Percentiles rank a stretch among this genome's conserved stretches.
Conservation (phyloP, 2,113 vertebrate species). For the Perccottus glenii region DNA sequence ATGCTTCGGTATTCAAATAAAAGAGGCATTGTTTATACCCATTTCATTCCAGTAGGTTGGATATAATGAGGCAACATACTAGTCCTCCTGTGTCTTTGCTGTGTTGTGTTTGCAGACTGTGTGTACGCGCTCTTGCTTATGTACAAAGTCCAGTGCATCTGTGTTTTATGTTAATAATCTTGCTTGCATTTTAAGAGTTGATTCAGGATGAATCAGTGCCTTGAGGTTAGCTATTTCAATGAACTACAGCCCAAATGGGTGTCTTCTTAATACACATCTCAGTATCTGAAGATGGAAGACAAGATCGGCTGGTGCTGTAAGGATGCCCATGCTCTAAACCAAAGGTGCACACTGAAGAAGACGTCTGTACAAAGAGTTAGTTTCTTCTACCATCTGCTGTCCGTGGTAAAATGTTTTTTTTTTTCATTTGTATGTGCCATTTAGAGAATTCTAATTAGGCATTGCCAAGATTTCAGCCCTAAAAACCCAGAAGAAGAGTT, state of each 20-base stretch:
- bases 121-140: not conserved
- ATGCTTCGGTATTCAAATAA: not conserved
- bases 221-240: slow-evolving; percentile 35
- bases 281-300: slow-evolving; percentile 32
- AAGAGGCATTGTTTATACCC: not conserved
- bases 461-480: slow-evolving; percentile 7
- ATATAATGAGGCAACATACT: slow-evolving; percentile 28
- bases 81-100: slow-evolving; percentile 22
- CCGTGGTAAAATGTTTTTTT: slow-evolving; percentile 3
- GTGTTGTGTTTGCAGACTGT: slow-evolving; percentile 38
- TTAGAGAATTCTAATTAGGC: slow-evolving; percentile 10
- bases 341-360: slow-evolving; percentile 20
- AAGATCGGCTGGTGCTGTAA: slow-evolving; percentile 13
- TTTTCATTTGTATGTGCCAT: slow-evolving; percentile 10
- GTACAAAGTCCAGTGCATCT: slow-evolving; percentile 1
- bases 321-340: slow-evolving; percentile 11
- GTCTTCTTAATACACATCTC: slow-evolving; percentile 9
- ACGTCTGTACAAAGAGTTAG: slow-evolving; percentile 6
- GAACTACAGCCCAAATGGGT: not conserved
- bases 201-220: slow-evolving; percentile 64
- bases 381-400: slow-evolving; percentile 20
- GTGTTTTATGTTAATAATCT: slow-evolving; percentile 56
- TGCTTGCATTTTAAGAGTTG: slow-evolving; percentile 45
- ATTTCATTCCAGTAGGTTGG: slow-evolving; percentile 26
- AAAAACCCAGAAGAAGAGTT: slow-evolving; percentile 21